Evolutionary conservation across 2,888 invertebrate genomes (phyloP).

Genomic region (Vanessa cardui): DNA sequence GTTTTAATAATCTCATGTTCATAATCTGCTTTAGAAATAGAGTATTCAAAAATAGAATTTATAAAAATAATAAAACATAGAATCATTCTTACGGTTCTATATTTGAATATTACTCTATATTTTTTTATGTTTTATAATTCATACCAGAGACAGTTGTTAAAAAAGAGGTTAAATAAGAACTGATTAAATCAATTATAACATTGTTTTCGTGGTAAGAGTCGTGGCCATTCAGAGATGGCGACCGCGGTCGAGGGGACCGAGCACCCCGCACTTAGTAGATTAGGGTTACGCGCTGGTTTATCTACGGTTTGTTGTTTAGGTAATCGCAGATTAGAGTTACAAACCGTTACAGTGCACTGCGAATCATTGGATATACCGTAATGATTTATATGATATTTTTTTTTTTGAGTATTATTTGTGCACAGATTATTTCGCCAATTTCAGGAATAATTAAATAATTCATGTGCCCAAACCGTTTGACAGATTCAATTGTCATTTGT

Average conservation of each 20-base stretch:
- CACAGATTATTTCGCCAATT: too few relatives aligned
- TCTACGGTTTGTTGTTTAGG: constrained; percentile 35
- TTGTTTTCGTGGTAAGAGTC: constrained; percentile 9
- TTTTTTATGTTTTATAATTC: not conserved
- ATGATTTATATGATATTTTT: too few relatives aligned
- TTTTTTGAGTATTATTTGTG: too few relatives aligned
- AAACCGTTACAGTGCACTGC: constrained; percentile 20
- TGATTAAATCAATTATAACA: constrained; percentile 21
- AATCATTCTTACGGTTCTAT: too few relatives aligned
- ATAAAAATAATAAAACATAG: too few relatives aligned
- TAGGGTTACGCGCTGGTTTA: constrained; percentile 40
- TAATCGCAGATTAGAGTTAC: constrained; percentile 35
- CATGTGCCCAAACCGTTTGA: too few relatives aligned
- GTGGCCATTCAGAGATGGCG: constrained; percentile 10
- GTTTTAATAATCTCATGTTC: too few relatives aligned
- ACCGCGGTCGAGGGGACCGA: constrained; percentile 18
- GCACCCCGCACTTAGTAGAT: constrained; percentile 34
- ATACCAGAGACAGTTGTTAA: not conserved
- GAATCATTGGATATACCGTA: not conserved
- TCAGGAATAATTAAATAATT: too few relatives aligned
- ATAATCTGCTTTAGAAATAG: too few relatives aligned
- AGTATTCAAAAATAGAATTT: too few relatives aligned
- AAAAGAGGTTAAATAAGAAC: constrained; percentile 6
- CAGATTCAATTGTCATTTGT: too few relatives aligned
- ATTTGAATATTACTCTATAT: too few relatives aligned